Conservation (phyloP, 2,888 invertebrate genomes). For the Microctonus brassicae region DNA sequence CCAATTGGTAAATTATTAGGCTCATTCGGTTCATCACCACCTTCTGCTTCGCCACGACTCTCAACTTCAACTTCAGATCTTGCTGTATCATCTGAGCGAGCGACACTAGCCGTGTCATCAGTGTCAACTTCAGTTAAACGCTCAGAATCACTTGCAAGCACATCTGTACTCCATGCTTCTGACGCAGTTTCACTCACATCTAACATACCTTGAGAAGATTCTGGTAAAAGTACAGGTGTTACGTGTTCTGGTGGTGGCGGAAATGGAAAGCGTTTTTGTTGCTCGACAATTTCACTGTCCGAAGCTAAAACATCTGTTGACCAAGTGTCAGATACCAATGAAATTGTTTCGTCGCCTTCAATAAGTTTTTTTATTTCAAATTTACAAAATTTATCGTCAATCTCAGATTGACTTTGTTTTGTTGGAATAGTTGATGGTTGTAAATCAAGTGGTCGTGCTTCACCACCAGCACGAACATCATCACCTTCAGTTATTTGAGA, state of each 20-base stretch:
- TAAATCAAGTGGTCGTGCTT: slow-evolving; percentile 64
- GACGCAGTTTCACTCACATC: slow-evolving; percentile 94
- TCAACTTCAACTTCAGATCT: slow-evolving; percentile 72
- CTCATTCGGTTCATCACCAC: slow-evolving; percentile 68
- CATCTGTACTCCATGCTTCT: slow-evolving; percentile 99
- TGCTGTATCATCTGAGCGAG: slow-evolving; percentile 83
- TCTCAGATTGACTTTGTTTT: slow-evolving; percentile 89
- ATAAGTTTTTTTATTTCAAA: slow-evolving; percentile 88
- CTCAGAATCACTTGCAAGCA: slow-evolving; percentile 92
- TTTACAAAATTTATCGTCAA: slow-evolving; percentile 98
- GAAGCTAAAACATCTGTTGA: slow-evolving; percentile 97
- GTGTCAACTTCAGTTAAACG: slow-evolving; percentile 88
- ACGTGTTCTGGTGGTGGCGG: slow-evolving; percentile 64
- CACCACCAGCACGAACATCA: slow-evolving; percentile 70
- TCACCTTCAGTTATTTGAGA: slow-evolving; percentile 91
- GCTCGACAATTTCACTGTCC: slow-evolving; percentile 94
- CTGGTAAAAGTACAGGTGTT: slow-evolving; percentile 66
- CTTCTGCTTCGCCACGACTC: slow-evolving; percentile 69
- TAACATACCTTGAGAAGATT: slow-evolving; percentile 70
- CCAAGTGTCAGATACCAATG: slow-evolving; percentile 98
- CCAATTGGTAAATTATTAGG: slow-evolving; percentile 52
- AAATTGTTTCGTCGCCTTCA: slow-evolving; percentile 92
- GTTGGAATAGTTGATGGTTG: slow-evolving; percentile 68
- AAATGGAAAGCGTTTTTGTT: slow-evolving; percentile 73
- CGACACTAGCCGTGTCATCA: slow-evolving; percentile 77